These are phyloP conservation scores for Drosophila jambulina DNA, from an alignment of 1,140 invertebrate genomes.

Conservation along the genomic window DNA sequence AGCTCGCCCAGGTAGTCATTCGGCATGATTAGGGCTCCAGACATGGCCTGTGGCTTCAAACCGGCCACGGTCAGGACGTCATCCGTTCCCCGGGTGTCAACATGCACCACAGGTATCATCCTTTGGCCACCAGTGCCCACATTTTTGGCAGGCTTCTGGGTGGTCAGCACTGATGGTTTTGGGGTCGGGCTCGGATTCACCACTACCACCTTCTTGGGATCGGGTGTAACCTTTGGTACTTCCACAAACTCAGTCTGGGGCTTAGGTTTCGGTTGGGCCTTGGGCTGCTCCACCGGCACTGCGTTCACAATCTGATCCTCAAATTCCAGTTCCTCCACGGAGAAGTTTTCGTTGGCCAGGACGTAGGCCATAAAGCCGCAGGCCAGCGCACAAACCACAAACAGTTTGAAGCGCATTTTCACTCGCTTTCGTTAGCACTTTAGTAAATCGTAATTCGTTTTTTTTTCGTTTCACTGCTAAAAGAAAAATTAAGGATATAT, in stretches of 20 bases:
- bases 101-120: slow-evolving; percentile 46
- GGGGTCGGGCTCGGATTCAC: slow-evolving; percentile 11
- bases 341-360: slow-evolving; percentile 79
- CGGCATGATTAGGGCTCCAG: slow-evolving; percentile 64
- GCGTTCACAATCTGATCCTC: slow-evolving; percentile 65
- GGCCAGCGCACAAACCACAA: slow-evolving; percentile 77
- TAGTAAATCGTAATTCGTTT: slow-evolving; percentile 49
- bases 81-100: slow-evolving; percentile 66
- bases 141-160: slow-evolving; percentile 24
- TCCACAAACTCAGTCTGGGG: slow-evolving; percentile 26
- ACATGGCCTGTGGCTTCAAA: slow-evolving; percentile 59
- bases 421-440: slow-evolving; percentile 41
- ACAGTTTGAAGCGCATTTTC: slow-evolving; percentile 82
- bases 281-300: slow-evolving; percentile 43
- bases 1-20: slow-evolving; percentile 75
- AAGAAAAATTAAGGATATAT: slow-evolving; percentile 20
- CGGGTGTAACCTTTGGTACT: slow-evolving; percentile 28
- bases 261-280: slow-evolving; percentile 18
- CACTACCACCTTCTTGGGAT: slow-evolving; percentile 36
- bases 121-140: slow-evolving; percentile 21
- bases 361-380: slow-evolving; percentile 77
- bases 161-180: slow-evolving; percentile 3
- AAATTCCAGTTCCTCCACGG: slow-evolving; percentile 66
- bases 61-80: slow-evolving; percentile 68
- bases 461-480: slow-evolving; percentile 56